phyloP scores from a whole-genome alignment of 2,113 vertebrate species.

The Uria aalge region DNA sequence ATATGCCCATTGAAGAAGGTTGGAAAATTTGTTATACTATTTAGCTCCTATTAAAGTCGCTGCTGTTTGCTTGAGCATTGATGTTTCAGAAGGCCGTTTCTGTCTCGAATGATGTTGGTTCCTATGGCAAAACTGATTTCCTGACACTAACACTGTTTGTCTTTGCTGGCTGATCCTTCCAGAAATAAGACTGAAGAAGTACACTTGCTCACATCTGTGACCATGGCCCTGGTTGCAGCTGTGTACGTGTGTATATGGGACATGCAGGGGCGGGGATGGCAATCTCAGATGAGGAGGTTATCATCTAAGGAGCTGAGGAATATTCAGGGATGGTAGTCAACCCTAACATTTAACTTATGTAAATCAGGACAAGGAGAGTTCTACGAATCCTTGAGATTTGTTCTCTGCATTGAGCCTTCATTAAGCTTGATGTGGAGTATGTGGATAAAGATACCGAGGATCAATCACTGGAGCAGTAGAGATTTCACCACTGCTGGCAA shows the following conservation, averaged over 20 bases:
- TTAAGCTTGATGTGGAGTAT: not conserved
- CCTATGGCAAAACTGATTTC: not conserved
- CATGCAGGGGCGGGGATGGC: rapidly evolving
- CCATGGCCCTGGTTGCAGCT: not conserved
- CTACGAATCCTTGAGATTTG: not conserved
- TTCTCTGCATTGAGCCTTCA: not conserved
- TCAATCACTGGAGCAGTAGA: not conserved
- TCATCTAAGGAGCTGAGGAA: not conserved
- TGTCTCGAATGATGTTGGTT: not conserved
- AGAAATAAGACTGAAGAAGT: not conserved
- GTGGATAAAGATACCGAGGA: not conserved
- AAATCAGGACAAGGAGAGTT: not conserved
- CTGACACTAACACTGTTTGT: not conserved
- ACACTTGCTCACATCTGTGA: not conserved
- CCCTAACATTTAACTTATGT: not conserved
- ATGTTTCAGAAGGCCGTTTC: not conserved
- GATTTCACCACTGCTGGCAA: not conserved
- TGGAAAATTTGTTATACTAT: not conserved
- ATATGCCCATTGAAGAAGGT: not conserved
- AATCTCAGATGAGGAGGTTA: not conserved
- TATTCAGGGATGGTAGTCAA: not conserved
- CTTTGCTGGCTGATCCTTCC: not conserved
- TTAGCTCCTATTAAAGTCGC: not conserved
- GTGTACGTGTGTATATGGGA: too few species aligned
- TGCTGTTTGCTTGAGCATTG: not conserved